Conservation (phyloP, 1,140 invertebrate species). For the Centruroides vittatus region DNA sequence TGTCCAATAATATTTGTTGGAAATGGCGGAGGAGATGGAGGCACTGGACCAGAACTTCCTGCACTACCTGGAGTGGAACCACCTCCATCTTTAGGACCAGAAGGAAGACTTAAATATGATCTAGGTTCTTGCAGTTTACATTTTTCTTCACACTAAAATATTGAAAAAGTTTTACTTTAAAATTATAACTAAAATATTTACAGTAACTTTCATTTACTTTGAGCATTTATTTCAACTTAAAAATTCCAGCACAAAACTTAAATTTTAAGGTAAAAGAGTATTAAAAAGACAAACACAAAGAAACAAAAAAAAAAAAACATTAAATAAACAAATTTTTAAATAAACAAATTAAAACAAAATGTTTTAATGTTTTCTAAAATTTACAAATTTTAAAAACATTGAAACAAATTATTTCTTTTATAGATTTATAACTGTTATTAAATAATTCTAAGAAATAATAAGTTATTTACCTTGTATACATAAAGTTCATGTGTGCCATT, state of each 20-base stretch:
- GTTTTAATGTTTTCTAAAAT: too few species aligned
- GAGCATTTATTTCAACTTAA: not conserved
- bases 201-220: not conserved
- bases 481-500: slow-evolving; percentile 76
- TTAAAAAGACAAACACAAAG: not conserved
- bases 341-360: too few species aligned
- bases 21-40: slow-evolving; percentile 10
- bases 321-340: too few species aligned
- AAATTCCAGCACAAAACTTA: not conserved
- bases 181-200: not conserved
- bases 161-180: not conserved
- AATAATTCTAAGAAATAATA: too few species aligned
- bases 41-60: not conserved
- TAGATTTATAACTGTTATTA: too few species aligned
- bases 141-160: slow-evolving; percentile 46
- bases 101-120: slow-evolving; percentile 56
- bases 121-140: slow-evolving; percentile 50
- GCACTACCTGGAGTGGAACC: slow-evolving; percentile 8
- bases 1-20: slow-evolving; percentile 27
- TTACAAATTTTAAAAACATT: too few species aligned
- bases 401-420: too few species aligned
- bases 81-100: slow-evolving; percentile 35
- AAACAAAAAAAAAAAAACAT: too few species aligned
- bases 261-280: not conserved
- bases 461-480: slow-evolving; percentile 54